Conservation (phyloP, 1,140 invertebrate genomes). For the Diorhabda elongata region DNA sequence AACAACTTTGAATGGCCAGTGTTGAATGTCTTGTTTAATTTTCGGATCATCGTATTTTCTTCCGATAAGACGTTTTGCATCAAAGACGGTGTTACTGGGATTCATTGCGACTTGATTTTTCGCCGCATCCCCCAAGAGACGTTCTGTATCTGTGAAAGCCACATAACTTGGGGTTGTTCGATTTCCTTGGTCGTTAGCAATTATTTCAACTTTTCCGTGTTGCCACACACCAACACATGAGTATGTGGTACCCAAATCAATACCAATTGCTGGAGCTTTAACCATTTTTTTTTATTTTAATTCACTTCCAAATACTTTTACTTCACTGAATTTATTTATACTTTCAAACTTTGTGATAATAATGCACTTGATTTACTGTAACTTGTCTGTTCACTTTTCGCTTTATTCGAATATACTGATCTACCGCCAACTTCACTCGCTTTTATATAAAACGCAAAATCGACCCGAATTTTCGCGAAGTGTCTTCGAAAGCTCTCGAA, state of each 20-base stretch:
- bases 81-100: slow-evolving; percentile 78
- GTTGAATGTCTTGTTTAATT: slow-evolving; percentile 51
- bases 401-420: slow-evolving; percentile 10
- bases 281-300: slow-evolving; percentile 25
- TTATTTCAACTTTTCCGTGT: slow-evolving; percentile 88
- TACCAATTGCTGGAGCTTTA: slow-evolving; percentile 59
- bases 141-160: slow-evolving; percentile 77
- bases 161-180: slow-evolving; percentile 88
- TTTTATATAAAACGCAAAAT: slow-evolving; percentile 13
- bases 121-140: slow-evolving; percentile 61
- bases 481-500: background rate
- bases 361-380: background rate
- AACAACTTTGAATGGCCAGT: slow-evolving; percentile 51
- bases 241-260: slow-evolving; percentile 75
- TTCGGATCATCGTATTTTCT: slow-evolving; percentile 51
- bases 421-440: background rate
- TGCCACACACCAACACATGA: slow-evolving; percentile 80
- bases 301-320: slow-evolving; percentile 1
- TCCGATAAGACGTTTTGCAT: slow-evolving; percentile 53
- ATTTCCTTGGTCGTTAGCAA: slow-evolving; percentile 92
- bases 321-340: background rate
- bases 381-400: background rate
- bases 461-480: slow-evolving; percentile 14
- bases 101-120: slow-evolving; percentile 71
- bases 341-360: background rate